Evolutionary conservation across 2,113 vertebrate genomes (phyloP).

Genomic region (Lepus americanus): DNA sequence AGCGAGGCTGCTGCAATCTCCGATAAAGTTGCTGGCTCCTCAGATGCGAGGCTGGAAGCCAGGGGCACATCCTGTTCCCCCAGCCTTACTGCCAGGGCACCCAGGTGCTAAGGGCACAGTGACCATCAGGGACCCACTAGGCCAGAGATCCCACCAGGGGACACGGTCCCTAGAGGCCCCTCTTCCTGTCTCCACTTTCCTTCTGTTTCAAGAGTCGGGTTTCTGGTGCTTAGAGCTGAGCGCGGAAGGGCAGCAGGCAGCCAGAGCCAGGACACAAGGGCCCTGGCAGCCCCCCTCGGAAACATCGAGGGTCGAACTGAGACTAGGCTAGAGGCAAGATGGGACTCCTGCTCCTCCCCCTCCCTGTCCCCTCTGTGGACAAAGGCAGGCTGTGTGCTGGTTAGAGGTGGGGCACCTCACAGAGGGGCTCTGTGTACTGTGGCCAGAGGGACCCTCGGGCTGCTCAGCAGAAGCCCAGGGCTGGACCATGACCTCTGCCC

Average conservation of each 20-base stretch:
- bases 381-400: conserved; percentile 74
- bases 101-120: neutral
- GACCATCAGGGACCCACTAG: neutral
- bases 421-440: conserved; percentile 68
- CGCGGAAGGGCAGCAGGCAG: neutral
- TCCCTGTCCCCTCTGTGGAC: conserved; percentile 36
- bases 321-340: conserved; percentile 44
- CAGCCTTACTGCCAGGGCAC: neutral
- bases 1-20: conserved; percentile 62
- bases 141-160: neutral
- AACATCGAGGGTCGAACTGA: conserved; percentile 55
- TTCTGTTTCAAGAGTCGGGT: conserved; percentile 24
- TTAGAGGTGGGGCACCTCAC: neutral
- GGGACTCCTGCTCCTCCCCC: neutral
- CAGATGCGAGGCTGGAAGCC: conserved; percentile 39
- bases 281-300: neutral
- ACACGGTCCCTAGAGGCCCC: neutral
- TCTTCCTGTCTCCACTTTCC: neutral
- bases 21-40: conserved; percentile 70
- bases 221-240: conserved; percentile 24
- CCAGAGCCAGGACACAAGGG: neutral
- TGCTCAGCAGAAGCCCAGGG: conserved; percentile 25
- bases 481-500: conserved; percentile 70
- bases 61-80: neutral
- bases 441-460: conserved; percentile 66